phyloP scores from a whole-genome alignment of 2,797 vertebrate genomes.

The Alectoris magna region DNA sequence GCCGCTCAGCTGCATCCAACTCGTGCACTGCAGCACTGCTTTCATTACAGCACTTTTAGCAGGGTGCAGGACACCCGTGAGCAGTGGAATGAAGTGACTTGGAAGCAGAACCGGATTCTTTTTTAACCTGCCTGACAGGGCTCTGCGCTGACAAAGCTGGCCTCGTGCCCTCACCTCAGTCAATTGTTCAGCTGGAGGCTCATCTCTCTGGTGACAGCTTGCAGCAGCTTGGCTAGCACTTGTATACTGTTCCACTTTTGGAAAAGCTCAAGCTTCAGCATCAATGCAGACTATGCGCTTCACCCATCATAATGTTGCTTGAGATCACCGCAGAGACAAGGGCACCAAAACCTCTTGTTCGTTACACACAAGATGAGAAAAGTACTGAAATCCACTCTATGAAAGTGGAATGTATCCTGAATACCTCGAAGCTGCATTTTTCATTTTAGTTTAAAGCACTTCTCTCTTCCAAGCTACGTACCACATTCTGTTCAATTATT shows the following conservation, averaged over 20 bases:
- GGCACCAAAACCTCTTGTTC: neutral
- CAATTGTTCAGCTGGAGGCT: fast-evolving
- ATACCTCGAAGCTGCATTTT: neutral
- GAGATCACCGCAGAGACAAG: neutral
- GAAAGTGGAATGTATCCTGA: neutral
- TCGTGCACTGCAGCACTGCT: fast-evolving
- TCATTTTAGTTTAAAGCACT: neutral
- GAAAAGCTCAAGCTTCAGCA: neutral
- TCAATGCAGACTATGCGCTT: neutral
- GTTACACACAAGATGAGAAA: neutral
- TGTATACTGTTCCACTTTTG: fast-evolving
- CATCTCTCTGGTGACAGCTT: fast-evolving
- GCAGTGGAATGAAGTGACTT: fast-evolving
- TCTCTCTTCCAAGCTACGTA: fast-evolving
- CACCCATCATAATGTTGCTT: neutral
- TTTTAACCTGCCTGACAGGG: neutral
- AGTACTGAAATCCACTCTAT: constrained; percentile 28
- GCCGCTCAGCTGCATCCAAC: neutral
- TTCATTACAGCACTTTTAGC: neutral
- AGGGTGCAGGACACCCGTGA: fast-evolving
- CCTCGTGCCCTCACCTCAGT: fast-evolving
- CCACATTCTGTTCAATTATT: neutral
- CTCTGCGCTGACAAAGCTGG: fast-evolving
- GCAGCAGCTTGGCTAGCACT: fast-evolving
- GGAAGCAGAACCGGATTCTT: neutral